These are phyloP conservation scores for Electrona antarctica DNA, from an alignment of 2,113 vertebrate genomes.

Conservation along the genomic window DNA sequence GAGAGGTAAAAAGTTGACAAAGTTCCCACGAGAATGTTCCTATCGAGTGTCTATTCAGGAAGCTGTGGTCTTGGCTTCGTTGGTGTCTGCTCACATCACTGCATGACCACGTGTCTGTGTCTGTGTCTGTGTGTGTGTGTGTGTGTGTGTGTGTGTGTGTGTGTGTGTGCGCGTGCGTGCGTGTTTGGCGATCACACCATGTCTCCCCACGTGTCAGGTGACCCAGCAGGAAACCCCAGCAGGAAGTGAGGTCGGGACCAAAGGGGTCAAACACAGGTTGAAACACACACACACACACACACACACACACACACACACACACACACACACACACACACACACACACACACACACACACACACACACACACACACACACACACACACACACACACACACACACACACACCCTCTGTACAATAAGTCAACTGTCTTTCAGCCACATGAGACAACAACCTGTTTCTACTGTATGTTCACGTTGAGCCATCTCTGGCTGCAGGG, in stretches of 20 bases:
- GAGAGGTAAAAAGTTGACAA: constrained; percentile 76
- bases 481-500: too few relatives aligned
- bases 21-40: constrained; percentile 87
- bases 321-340: too few relatives aligned
- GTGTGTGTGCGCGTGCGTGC: constrained; percentile 27
- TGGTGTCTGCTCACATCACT: constrained; percentile 57
- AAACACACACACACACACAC: background rate
- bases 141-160: constrained; percentile 3
- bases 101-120: constrained; percentile 26
- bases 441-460: too few relatives aligned
- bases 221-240: constrained; percentile 55
- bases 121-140: constrained; percentile 24
- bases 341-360: background rate
- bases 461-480: too few relatives aligned
- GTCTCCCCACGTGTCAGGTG: constrained; percentile 61
- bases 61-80: constrained; percentile 78
- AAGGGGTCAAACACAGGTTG: constrained; percentile 65
- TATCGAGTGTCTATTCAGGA: constrained; percentile 79
- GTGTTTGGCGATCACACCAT: constrained; percentile 32
- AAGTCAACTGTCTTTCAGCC: background rate
- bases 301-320: background rate
- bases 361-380: background rate
- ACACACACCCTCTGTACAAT: background rate
- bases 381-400: background rate
- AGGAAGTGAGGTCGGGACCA: constrained; percentile 53